phyloP scores from a whole-genome alignment of 2,888 invertebrate genomes.

The Pteria penguin region DNA sequence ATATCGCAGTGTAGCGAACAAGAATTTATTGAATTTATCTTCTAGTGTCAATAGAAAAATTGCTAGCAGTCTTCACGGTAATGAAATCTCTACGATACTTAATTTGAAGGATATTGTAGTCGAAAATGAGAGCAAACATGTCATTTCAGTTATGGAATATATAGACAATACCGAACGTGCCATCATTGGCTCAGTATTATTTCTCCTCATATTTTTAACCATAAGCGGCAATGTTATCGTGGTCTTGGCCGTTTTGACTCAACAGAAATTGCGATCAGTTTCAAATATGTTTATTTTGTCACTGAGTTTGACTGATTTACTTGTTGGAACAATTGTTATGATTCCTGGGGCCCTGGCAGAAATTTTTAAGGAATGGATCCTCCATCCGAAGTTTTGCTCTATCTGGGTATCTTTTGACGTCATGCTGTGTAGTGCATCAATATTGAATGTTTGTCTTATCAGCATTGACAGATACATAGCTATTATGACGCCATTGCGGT shows the following conservation, averaged over 20 bases:
- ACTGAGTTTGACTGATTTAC: slow-evolving; percentile 67
- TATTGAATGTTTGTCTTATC: slow-evolving; percentile 71
- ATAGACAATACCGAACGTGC: slow-evolving; percentile 18
- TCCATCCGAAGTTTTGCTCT: slow-evolving; percentile 62
- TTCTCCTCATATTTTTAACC: slow-evolving; percentile 59
- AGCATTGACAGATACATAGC: slow-evolving; percentile 71
- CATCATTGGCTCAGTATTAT: slow-evolving; percentile 53
- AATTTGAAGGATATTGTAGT: neutral
- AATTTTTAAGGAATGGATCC: slow-evolving; percentile 65
- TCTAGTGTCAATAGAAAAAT: neutral
- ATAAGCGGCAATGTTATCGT: slow-evolving; percentile 65
- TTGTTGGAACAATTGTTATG: slow-evolving; percentile 72
- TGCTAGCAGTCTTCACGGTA: neutral
- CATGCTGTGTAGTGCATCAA: slow-evolving; percentile 71
- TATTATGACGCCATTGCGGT: slow-evolving; percentile 70
- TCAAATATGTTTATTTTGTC: slow-evolving; percentile 73
- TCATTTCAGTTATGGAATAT: neutral
- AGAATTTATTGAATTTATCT: neutral
- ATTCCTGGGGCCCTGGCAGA: slow-evolving; percentile 68
- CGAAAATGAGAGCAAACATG: neutral
- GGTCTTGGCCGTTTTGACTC: slow-evolving; percentile 60
- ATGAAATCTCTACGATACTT: neutral
- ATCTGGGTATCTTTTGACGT: slow-evolving; percentile 73
- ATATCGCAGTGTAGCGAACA: neutral
- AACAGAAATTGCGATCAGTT: slow-evolving; percentile 63